Percentiles rank a stretch among this genome's conserved stretches.
These are phyloP conservation scores for Coccyzus lansbergi DNA, from an alignment of 2,797 vertebrate genomes.

Conservation along the genomic window DNA sequence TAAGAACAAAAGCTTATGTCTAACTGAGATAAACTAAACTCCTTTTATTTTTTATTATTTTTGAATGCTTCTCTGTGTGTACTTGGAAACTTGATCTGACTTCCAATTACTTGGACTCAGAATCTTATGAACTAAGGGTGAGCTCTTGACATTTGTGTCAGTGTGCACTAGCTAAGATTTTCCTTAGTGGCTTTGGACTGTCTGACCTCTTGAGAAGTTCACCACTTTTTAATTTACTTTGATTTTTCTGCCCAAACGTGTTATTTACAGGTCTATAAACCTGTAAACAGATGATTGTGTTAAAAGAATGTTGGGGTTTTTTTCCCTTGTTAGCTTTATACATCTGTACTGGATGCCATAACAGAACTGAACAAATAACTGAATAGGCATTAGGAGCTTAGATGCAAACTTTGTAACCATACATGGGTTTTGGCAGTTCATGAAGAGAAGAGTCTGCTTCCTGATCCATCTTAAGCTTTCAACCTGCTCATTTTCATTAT, in stretches of 20 bases:
- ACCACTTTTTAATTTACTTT: not conserved
- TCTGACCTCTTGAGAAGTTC: not conserved
- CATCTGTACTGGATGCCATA: not conserved
- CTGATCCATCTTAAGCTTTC: not conserved
- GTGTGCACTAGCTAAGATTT: not conserved
- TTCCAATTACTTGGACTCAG: not conserved
- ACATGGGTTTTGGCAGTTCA: not conserved
- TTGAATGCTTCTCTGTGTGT: fast-evolving
- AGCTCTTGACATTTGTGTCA: not conserved
- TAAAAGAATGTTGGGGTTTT: not conserved
- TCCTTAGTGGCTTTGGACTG: not conserved
- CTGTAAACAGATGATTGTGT: not conserved
- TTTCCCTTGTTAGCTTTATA: not conserved
- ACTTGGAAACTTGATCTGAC: not conserved
- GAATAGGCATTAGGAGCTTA: not conserved
- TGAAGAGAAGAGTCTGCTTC: not conserved
- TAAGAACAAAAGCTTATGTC: not conserved
- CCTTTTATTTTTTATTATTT: not conserved
- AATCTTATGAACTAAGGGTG: not conserved
- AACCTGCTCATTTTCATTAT: not conserved
- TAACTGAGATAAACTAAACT: not conserved
- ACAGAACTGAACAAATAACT: not conserved
- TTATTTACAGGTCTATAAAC: not conserved
- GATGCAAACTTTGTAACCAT: not conserved
- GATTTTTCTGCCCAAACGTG: not conserved